Conservation (phyloP, 2,888 invertebrate genomes). For the Amitus sp. region DNA sequence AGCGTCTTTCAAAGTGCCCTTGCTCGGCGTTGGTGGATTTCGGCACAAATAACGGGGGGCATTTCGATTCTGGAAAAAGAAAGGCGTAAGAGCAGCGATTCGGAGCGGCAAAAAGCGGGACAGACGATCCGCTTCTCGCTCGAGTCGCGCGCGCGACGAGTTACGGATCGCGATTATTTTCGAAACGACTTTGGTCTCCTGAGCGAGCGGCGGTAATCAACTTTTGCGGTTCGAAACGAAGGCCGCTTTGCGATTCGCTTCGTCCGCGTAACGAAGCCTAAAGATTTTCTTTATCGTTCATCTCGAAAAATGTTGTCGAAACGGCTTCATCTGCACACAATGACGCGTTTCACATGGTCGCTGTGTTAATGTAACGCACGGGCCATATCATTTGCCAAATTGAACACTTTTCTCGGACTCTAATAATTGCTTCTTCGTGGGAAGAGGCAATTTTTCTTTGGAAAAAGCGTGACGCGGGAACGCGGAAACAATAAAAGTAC, state of each 20-base stretch:
- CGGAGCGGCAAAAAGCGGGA: no score
- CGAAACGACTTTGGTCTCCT: slow-evolving; percentile 18
- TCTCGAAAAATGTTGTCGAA: slow-evolving; percentile 8
- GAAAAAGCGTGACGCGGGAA: no score
- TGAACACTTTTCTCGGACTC: not conserved
- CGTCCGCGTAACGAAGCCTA: slow-evolving; percentile 27
- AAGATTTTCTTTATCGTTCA: slow-evolving; percentile 22
- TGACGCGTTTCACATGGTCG: not conserved
- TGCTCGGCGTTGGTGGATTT: no score
- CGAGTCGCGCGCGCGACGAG: slow-evolving; percentile 46
- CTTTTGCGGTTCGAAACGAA: slow-evolving; percentile 31
- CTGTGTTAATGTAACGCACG: not conserved
- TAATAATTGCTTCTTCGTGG: no score
- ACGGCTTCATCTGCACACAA: slow-evolving; percentile 15
- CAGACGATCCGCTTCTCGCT: slow-evolving; percentile 7
- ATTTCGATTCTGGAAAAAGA: no score
- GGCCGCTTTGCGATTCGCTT: slow-evolving; percentile 33
- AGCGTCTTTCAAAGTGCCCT: no score
- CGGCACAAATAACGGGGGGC: no score
- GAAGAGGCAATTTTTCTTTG: no score
- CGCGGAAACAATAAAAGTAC: no score
- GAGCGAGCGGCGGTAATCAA: slow-evolving; percentile 33
- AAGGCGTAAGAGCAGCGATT: no score
- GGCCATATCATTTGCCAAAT: not conserved
- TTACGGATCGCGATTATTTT: slow-evolving; percentile 48